Evolutionary conservation across 2,888 invertebrate genomes (phyloP).

Genomic region (Mythimna loreyi): DNA sequence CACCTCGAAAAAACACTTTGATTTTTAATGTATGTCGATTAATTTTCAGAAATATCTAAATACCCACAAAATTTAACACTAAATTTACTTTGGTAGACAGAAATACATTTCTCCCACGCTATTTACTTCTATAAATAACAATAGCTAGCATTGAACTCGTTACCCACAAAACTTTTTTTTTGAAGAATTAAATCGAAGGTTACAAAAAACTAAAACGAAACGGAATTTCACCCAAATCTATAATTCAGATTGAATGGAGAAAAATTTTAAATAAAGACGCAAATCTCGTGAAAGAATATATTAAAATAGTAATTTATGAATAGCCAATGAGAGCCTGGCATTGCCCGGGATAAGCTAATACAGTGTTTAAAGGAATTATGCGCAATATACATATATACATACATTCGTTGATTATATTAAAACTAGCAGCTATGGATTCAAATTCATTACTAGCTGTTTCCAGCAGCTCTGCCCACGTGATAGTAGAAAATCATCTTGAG

Average conservation of each 20-base stretch:
- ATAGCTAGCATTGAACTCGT: constrained; percentile 14
- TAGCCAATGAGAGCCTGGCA: constrained; percentile 10
- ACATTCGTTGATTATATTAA: constrained; percentile 2
- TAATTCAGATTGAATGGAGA: constrained; percentile 14
- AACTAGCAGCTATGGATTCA: background rate
- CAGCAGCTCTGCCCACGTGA: no score
- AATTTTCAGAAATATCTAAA: no score
- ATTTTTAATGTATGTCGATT: no score
- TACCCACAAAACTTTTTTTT: constrained; percentile 17
- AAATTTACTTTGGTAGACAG: background rate
- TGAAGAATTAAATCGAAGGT: constrained; percentile 24
- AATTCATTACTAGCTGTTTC: background rate
- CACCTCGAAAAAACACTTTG: no score
- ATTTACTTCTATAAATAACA: constrained; percentile 9
- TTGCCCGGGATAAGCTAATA: constrained; percentile 30
- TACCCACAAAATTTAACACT: background rate
- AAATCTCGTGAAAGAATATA: constrained; percentile 58
- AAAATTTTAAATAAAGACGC: constrained; percentile 33
- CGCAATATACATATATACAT: constrained; percentile 20
- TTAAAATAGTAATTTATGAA: constrained; percentile 60
- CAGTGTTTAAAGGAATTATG: constrained; percentile 16
- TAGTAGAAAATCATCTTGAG: no score
- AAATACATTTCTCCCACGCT: background rate
- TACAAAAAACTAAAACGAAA: constrained; percentile 10
- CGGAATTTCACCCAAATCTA: constrained; percentile 38